Evolutionary conservation across 2,888 invertebrate genomes (phyloP).

Genomic region (Drosophila falleni): DNA sequence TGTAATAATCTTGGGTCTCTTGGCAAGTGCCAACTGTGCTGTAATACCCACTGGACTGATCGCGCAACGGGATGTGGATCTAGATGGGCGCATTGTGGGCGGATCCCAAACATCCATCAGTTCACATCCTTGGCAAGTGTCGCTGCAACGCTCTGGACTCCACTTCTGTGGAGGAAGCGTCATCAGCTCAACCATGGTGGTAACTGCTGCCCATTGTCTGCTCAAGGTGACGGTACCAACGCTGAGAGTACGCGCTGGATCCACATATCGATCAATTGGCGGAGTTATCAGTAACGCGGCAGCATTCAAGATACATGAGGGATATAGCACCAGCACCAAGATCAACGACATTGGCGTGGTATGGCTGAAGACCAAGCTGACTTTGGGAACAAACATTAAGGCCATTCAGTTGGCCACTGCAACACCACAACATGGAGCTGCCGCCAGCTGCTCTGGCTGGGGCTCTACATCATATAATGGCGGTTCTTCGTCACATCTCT

Average conservation of each 20-base stretch:
- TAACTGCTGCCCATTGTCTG: constrained; percentile 89
- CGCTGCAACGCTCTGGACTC: constrained; percentile 80
- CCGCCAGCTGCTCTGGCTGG: constrained; percentile 57
- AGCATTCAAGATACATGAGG: constrained; percentile 42
- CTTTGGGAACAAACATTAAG: constrained; percentile 39
- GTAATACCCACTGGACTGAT: constrained; percentile 26
- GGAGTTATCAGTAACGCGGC: constrained; percentile 35
- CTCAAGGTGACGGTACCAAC: constrained; percentile 44
- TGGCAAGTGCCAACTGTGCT: constrained; percentile 26
- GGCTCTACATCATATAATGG: constrained; percentile 46
- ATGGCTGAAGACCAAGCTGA: constrained; percentile 35
- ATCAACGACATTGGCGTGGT: constrained; percentile 55
- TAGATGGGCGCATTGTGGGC: constrained; percentile 58
- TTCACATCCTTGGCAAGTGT: constrained; percentile 78
- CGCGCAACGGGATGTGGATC: constrained; percentile 2
- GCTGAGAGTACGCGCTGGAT: constrained; percentile 52
- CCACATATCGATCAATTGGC: constrained; percentile 33
- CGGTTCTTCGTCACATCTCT: constrained; percentile 35
- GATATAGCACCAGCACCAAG: constrained; percentile 14
- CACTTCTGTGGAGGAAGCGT: constrained; percentile 88
- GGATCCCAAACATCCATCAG: constrained; percentile 61
- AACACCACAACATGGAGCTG: constrained; percentile 38
- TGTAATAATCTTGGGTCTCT: constrained; percentile 11
- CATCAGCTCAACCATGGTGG: constrained; percentile 84
- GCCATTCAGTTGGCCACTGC: constrained; percentile 47